phyloP scores from a whole-genome alignment of 2,888 invertebrate species.

The Minunthozetes semirufus region DNA sequence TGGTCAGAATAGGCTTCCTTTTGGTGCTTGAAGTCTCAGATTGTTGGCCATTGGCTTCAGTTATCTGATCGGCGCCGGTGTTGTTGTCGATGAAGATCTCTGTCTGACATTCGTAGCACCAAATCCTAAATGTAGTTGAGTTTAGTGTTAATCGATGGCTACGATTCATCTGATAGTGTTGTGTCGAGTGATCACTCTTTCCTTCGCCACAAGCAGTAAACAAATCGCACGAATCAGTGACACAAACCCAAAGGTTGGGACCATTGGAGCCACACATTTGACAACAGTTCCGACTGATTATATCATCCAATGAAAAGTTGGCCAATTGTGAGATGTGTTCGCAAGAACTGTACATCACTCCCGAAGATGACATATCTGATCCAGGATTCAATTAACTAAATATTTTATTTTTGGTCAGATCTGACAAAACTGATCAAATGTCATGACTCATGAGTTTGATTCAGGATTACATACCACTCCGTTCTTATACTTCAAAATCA shows the following conservation, averaged over 20 bases:
- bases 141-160: constrained; percentile 75
- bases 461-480: too few species aligned
- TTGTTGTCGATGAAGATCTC: constrained; percentile 63
- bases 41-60: not conserved
- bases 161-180: constrained; percentile 57
- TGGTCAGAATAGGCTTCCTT: constrained; percentile 26
- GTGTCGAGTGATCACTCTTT: constrained; percentile 71
- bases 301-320: not conserved
- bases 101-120: constrained; percentile 78
- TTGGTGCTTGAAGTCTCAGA: too few species aligned
- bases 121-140: constrained; percentile 70
- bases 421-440: too few species aligned
- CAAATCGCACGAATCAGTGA: constrained; percentile 64
- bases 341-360: not conserved
- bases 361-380: not conserved
- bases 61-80: constrained; percentile 4
- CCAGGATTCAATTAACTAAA: too few species aligned
- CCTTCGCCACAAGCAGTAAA: constrained; percentile 76
- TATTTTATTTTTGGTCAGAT: too few species aligned
- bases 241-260: constrained; percentile 77
- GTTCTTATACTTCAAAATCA: too few species aligned
- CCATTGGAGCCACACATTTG: constrained; percentile 65
- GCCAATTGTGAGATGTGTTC: constrained; percentile 9
- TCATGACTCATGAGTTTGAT: too few species aligned
- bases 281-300: constrained; percentile 51